phyloP scores from a whole-genome alignment of 2,888 invertebrate genomes.

The Pteria penguin region DNA sequence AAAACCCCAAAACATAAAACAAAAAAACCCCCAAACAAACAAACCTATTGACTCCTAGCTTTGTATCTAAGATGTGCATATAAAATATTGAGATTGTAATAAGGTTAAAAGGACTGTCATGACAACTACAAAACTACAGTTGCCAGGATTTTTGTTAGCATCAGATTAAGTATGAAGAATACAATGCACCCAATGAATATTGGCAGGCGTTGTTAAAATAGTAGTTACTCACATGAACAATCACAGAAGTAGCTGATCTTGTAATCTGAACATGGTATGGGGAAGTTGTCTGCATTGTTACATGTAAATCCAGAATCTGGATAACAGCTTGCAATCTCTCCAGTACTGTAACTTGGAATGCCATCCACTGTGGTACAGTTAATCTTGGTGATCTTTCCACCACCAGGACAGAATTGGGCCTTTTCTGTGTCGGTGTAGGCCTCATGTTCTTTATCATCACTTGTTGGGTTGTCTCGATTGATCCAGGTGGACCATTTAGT shows the following conservation, averaged over 20 bases:
- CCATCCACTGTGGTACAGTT: conserved; percentile 66
- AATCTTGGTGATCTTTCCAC: conserved; percentile 63
- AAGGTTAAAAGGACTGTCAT: no score
- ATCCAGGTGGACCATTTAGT: conserved; percentile 63
- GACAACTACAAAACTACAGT: no score
- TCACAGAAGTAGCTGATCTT: conserved; percentile 65
- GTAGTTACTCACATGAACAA: conserved; percentile 33
- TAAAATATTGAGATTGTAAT: no score
- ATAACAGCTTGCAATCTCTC: conserved; percentile 65
- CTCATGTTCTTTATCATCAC: conserved; percentile 58
- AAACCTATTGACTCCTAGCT: no score
- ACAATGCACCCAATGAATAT: no score
- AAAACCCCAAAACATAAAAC: no score
- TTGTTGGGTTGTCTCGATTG: conserved; percentile 60
- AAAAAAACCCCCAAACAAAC: no score
- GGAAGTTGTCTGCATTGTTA: conserved; percentile 56
- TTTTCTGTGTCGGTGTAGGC: conserved; percentile 51
- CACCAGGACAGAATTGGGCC: conserved; percentile 64
- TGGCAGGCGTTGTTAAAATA: no score
- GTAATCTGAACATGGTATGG: conserved; percentile 67
- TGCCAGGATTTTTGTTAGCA: no score
- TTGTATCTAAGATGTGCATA: no score
- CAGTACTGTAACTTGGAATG: conserved; percentile 56
- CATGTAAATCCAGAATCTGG: conserved; percentile 88
- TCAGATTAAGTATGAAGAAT: no score